Conservation (phyloP, 2,113 vertebrate species). For the Taurulus bubalis region DNA sequence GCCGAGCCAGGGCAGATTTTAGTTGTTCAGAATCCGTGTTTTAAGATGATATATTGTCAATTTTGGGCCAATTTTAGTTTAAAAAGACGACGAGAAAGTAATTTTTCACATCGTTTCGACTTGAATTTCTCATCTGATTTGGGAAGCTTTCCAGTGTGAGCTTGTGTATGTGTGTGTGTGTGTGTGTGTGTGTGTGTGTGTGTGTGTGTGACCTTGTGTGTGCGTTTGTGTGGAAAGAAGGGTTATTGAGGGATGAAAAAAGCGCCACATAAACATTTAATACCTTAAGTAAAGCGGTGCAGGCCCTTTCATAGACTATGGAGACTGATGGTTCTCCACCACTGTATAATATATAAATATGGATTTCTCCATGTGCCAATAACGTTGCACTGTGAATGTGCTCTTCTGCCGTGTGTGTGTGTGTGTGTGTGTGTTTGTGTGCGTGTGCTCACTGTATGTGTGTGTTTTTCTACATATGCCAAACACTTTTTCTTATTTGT, state of each 20-base stretch:
- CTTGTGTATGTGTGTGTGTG: constrained; percentile 5
- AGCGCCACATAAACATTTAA: constrained; percentile 80
- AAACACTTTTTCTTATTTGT: constrained; percentile 26
- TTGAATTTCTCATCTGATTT: constrained; percentile 27
- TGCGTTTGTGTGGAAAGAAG: constrained; percentile 18
- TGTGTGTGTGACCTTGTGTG: constrained; percentile 16
- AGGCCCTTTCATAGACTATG: constrained; percentile 65
- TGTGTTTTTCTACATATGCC: constrained; percentile 35
- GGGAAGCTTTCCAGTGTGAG: constrained; percentile 14
- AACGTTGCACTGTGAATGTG: constrained; percentile 51
- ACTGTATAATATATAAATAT: constrained; percentile 82
- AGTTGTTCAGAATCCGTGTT: not conserved
- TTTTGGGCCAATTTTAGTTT: constrained; percentile 1
- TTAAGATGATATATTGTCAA: not conserved
- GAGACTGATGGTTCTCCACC: constrained; percentile 73
- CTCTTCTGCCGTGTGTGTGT: constrained; percentile 21
- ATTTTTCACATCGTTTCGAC: constrained; percentile 3
- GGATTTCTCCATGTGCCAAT: constrained; percentile 77
- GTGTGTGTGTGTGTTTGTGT: constrained; percentile 28
- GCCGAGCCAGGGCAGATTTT: constrained; percentile 1
- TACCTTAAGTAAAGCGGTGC: constrained; percentile 77
- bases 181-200: constrained; percentile 10
- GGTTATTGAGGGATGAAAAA: constrained; percentile 64
- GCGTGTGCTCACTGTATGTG: too few species aligned
- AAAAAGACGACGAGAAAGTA: constrained; percentile 7